Evolutionary conservation across 1,140 invertebrate species (phyloP), one percentile per base, ranked within the genome.

Genomic region (Chrysomallon squamiferum): DNA sequence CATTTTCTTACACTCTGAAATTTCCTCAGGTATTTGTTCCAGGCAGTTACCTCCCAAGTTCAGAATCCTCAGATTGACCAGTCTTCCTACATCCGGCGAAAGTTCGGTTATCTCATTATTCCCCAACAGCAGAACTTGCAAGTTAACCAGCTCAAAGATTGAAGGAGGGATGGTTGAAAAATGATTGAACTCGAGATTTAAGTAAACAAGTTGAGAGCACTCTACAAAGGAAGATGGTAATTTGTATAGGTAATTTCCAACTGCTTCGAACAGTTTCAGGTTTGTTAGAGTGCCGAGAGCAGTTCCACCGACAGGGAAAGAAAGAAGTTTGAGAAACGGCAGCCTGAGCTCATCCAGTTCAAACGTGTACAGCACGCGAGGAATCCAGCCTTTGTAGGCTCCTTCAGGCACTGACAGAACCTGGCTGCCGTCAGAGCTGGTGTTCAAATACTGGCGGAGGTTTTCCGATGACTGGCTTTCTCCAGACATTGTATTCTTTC

Each of bases 371-470:
- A 82, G 57, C 43, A 66, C 64, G 32, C 73, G 63, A 15, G 80
- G 80, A 4, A 82, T 68, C 80, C 80, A 82, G 35, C 80, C 79
- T 49, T 79, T 79, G 66, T 72, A 82, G 7, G 75, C 68, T n/a
- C 80, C 80, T 47, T 79, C 80, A 9, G 78, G 78, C 11, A 82
- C 72, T n/a, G 43, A n/a, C 30, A 82, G 64, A 2, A 65, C 58
- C 45, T 65, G 60, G 43, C 64, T 60, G 2, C 71, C 74, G 43
- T 76, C 71, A 2, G 52, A 63, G 13, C 71, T 68, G 20, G 29
- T 62, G 18, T 57, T 57, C 20, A 79, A 52, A 59, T 73, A 76
- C 59, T 76, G 70, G 62, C 68, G 68, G 41, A 74, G 62, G 1
- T 67, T 57, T 43, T 77, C 74, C 18, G 71, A 72, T 15, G 68